Evolutionary conservation across 2,113 vertebrate species (phyloP), one percentile per base, ranked within the genome.

Genomic region (Collichthys lucidus): DNA sequence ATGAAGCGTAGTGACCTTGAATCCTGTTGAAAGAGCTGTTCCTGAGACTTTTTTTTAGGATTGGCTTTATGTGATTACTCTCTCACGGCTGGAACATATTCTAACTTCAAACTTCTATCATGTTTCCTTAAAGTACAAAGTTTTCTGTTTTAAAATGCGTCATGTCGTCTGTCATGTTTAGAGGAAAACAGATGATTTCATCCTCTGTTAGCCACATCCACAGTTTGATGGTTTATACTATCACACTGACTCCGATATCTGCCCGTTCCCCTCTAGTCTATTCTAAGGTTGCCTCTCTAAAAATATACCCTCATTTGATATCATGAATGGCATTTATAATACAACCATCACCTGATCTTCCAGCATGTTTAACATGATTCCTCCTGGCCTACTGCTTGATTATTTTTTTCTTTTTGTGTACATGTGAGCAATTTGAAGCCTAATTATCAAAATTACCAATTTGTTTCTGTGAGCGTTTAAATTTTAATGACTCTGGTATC

Each of bases 251-350:
- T 35, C 82, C 57, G 19, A 22, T 47, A 74, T 88, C 74, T 79
- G 26, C 11, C 66, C 44, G 35, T 50, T 63, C n/a, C 59, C 59
- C 72, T 19, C 26, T 22, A 19, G 26, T 4, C 53, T 49, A 4
- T 20, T 26, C 66, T 81, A 24, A 67, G 20, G 74, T 77, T 74
- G 31, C 71, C 15, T 56, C 46, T 86, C 82, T 47, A 57, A 77
- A 91, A 82, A 85, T 85, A 84, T 4, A 74, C n/a, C 35, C 19
- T 65, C 44, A 79, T 83, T 59, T 74, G 63, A 92, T 81, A 72
- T 55, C 74, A 82, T 85, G 79, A 91, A 88, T 90, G 79, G 53
- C 79, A 86, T 92, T 80, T 85, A 66, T 52, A 77, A 70, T 64
- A 85, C 74, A 55, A 86, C 77, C 74, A 63, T 57, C 46, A 59